A percentile compares a stretch with the other conserved stretches of the same genome.
These are phyloP conservation scores for Thereva nobilitata DNA, from an alignment of 2,888 invertebrate species.

Conservation along the genomic window DNA sequence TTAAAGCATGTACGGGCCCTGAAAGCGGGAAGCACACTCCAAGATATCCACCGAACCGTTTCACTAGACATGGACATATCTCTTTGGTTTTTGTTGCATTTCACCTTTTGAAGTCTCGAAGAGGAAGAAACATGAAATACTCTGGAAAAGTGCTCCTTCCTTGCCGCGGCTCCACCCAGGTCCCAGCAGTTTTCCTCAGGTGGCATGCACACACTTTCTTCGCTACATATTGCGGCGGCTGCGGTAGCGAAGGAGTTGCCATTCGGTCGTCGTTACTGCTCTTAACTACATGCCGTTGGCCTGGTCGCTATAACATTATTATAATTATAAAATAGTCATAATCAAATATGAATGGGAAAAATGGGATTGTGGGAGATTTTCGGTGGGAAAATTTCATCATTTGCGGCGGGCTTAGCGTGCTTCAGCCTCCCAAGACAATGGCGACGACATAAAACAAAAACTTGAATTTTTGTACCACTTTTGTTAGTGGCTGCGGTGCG, in stretches of 20 bases:
- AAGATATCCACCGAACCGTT: conserved; percentile 34
- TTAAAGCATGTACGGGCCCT: conserved; percentile 9
- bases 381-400: conserved; percentile 44
- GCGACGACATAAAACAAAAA: conserved; percentile 34
- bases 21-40: conserved; percentile 25
- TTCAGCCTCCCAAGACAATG: conserved; percentile 29
- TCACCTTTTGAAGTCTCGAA: conserved; percentile 11
- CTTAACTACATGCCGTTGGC: conserved; percentile 1
- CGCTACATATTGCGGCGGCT: not conserved
- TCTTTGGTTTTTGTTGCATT: conserved; percentile 25
- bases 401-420: conserved; percentile 22
- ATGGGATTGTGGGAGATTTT: conserved; percentile 46
- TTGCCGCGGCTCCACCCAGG: conserved; percentile 19
- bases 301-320: conserved; percentile 13
- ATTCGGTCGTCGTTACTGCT: not conserved
- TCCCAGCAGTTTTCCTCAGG: not conserved
- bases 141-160: conserved; percentile 1
- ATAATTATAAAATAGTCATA: conserved; percentile 35
- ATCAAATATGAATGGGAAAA: conserved; percentile 37
- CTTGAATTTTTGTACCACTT: conserved; percentile 33
- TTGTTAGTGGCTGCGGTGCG: not conserved
- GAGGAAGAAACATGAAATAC: conserved; percentile 2
- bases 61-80: conserved; percentile 30
- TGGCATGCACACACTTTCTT: conserved; percentile 20
- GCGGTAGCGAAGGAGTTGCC: not conserved